A percentile compares a stretch with the other conserved stretches of the same genome.
Conservation (phyloP, 2,888 invertebrate genomes). For the Meiosimyza decipiens region DNA sequence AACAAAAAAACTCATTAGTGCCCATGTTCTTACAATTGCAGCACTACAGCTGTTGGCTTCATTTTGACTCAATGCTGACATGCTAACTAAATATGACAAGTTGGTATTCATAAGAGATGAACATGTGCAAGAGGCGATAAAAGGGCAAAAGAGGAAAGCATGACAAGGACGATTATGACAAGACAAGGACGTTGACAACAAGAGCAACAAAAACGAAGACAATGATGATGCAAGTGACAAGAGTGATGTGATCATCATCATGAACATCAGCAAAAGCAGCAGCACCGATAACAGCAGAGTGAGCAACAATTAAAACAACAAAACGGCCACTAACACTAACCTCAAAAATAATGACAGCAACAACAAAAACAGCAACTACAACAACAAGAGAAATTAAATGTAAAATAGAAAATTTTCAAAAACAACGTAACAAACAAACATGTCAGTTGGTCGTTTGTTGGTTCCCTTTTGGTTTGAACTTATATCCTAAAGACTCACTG, state of each 20-base stretch:
- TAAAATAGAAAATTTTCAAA: constrained; percentile 17
- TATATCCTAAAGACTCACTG: no score
- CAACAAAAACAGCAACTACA: constrained; percentile 30
- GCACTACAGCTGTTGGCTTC: no score
- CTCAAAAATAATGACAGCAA: constrained; percentile 27
- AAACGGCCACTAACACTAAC: constrained; percentile 36
- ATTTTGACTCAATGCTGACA: constrained; percentile 41
- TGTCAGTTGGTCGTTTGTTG: neutral
- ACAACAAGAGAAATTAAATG: constrained; percentile 31
- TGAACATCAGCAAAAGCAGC: constrained; percentile 37
- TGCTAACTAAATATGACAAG: constrained; percentile 46
- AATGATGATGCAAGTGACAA: neutral
- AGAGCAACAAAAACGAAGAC: constrained; percentile 36
- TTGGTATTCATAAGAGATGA: constrained; percentile 13
- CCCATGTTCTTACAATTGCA: no score
- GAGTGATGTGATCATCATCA: constrained; percentile 31
- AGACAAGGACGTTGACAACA: constrained; percentile 13
- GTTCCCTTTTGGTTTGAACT: neutral
- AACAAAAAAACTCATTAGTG: no score
- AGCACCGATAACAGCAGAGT: constrained; percentile 19
- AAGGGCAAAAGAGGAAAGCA: no score
- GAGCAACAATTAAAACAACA: constrained; percentile 33
- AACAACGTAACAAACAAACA: constrained; percentile 18
- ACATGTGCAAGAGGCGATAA: no score
- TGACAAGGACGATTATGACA: constrained; percentile 14